Base-by-base conservation (phyloP, 2,888 invertebrate genomes). In the Psylliodes chrysocephalus region DNA sequence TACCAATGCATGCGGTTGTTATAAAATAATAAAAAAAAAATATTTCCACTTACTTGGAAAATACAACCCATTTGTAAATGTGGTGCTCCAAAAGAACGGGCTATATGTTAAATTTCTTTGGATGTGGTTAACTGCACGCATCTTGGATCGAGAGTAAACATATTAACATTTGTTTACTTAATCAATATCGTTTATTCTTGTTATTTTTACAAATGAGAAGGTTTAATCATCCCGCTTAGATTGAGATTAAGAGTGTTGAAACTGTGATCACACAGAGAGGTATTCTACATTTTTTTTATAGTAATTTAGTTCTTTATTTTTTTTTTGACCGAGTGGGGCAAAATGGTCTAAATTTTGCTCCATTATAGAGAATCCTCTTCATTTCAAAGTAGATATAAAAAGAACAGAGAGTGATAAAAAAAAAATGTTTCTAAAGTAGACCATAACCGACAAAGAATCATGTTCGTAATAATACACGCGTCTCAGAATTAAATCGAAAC, bases 1-100 rank as follows among this genome's bases (percentile, higher is more conserved):
- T n/a, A n/a, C n/a, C n/a, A n/a, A n/a, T n/a, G n/a, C n/a, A n/a
- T n/a, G n/a, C n/a, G n/a, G n/a, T n/a, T n/a, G n/a, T n/a, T n/a
- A n/a, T n/a, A n/a, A n/a, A n/a, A n/a, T 69, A 19, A 15, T 63
- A 60, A 62, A 68, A 65, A 12, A 46, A 51, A 54, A 40, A 57
- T 52, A 5, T 19, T 8, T 18, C 14, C 4, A 56, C 57, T 47
- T 47, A 57, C 57, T 28, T 33, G 35, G 19, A 14, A 57, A 35
- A 38, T 57, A 47, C 7, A 47, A 8, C 15, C 47, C 35, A 17
- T 46, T 5, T 15, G 15, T 30, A 12, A 47, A 38, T 5, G 57
- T 12, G n/a, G 10, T 57, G 28, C 47, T 47, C 57, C 57, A 57
- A n/a, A 57, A 57, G 12, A 35, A 47, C 14, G 33, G 35, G 15